phyloP scores from a whole-genome alignment of 2,113 vertebrate species.

The Cyanoderma ruficeps region DNA sequence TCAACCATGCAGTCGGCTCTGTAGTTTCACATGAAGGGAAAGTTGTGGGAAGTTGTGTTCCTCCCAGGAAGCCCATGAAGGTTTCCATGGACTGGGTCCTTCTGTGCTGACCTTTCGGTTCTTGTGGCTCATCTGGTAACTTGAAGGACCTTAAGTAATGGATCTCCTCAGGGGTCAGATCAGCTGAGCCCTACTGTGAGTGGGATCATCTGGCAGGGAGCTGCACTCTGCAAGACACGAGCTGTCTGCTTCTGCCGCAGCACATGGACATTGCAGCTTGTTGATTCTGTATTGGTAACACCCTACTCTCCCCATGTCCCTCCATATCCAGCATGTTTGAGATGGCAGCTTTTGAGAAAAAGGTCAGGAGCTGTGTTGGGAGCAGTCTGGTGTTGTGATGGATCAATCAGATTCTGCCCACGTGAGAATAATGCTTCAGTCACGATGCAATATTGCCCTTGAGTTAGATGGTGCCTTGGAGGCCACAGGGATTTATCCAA shows the following conservation, averaged over 20 bases:
- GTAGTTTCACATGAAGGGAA: not conserved
- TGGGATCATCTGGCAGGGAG: not conserved
- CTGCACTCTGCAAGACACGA: not conserved
- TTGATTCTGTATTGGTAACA: not conserved
- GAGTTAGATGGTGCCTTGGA: not conserved
- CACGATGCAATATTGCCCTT: not conserved
- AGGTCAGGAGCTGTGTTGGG: not conserved
- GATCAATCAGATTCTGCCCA: not conserved
- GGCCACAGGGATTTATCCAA: not conserved
- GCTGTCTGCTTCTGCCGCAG: not conserved
- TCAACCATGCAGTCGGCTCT: fast-evolving
- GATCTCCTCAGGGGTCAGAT: not conserved
- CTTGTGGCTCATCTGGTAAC: not conserved
- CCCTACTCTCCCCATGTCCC: not conserved
- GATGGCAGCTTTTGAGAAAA: not conserved
- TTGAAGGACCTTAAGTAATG: not conserved
- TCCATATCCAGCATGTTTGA: not conserved
- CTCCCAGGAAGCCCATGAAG: not conserved
- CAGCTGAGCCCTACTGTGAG: not conserved
- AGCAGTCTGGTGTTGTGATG: not conserved
- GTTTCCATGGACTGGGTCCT: not conserved
- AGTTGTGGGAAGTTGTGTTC: not conserved
- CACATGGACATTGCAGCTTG: fast-evolving
- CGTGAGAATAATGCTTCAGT: not conserved
- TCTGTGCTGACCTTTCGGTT: not conserved